These are phyloP conservation scores for Schizopygopsis pylzovi DNA, from an alignment of 2,797 vertebrate genomes.

Conservation along the genomic window DNA sequence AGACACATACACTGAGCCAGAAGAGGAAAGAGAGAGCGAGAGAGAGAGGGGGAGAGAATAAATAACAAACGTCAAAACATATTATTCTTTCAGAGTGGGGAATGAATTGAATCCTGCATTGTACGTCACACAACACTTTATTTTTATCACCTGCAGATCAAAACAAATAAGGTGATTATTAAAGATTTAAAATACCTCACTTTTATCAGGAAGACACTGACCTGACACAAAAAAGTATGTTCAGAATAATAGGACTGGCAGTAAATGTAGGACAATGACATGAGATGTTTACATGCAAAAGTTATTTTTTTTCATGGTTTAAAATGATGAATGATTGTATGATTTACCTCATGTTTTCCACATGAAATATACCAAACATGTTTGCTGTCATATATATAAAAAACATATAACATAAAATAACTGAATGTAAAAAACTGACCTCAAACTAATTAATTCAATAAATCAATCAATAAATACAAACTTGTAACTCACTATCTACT, in stretches of 20 bases:
- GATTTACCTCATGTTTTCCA: not conserved
- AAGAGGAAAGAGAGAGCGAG: not conserved
- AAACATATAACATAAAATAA: too few relatives aligned
- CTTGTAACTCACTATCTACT: too few relatives aligned
- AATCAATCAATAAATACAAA: too few relatives aligned
- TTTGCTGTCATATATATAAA: not conserved
- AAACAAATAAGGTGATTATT: conserved; percentile 19
- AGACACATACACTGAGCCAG: conserved; percentile 53
- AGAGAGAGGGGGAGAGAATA: conserved; percentile 31
- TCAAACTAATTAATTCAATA: too few relatives aligned
- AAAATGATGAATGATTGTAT: not conserved
- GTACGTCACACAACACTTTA: conserved; percentile 1
- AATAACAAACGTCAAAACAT: conserved; percentile 54
- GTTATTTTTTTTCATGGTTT: not conserved
- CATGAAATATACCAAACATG: not conserved
- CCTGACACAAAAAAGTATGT: not conserved
- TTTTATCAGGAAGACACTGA: not conserved
- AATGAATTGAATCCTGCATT: not conserved
- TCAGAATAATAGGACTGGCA: not conserved
- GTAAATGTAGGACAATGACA: not conserved
- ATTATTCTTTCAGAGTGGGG: conserved; percentile 40
- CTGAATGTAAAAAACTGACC: too few relatives aligned
- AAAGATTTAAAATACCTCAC: not conserved
- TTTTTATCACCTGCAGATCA: conserved; percentile 15
- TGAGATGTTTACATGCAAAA: not conserved